Percentiles rank a stretch among this genome's conserved stretches.
Evolutionary conservation across 2,113 vertebrate genomes (phyloP).

Genomic region (Lycocorax pyrrhopterus): DNA sequence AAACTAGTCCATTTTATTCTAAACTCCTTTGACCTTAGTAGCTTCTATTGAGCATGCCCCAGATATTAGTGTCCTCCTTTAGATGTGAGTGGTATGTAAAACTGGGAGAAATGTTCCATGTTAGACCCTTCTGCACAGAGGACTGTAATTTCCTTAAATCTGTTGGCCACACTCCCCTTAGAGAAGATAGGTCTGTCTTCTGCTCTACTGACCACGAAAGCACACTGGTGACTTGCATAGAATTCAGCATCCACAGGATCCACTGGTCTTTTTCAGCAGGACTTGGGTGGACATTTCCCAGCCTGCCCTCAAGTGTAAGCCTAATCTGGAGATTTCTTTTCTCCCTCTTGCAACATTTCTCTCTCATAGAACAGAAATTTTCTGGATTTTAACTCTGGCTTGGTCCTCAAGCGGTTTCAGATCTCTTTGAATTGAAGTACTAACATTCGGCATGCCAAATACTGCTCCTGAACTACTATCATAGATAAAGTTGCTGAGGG

Average conservation of each 20-base stretch:
- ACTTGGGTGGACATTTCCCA: not conserved
- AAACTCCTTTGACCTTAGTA: not conserved
- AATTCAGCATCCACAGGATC: not conserved
- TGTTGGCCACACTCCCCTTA: not conserved
- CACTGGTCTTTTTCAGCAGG: not conserved
- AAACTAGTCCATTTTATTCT: not conserved
- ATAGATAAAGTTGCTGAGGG: not conserved
- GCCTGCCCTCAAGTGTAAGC: not conserved
- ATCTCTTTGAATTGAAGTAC: not conserved
- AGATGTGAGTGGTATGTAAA: not conserved
- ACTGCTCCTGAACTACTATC: not conserved
- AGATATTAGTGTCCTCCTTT: not conserved
- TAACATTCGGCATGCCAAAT: not conserved
- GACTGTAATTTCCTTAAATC: not conserved
- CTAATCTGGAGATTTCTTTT: not conserved
- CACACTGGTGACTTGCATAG: accelerated
- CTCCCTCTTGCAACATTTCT: not conserved
- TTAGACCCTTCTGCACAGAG: not conserved
- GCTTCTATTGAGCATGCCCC: accelerated
- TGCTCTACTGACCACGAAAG: not conserved
- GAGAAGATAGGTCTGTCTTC: not conserved
- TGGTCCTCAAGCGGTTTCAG: not conserved
- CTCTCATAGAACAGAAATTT: not conserved
- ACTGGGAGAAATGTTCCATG: not conserved
- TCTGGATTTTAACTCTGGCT: not conserved